Conservation (phyloP, 2,888 invertebrate species). For the Pterostichus niger region DNA sequence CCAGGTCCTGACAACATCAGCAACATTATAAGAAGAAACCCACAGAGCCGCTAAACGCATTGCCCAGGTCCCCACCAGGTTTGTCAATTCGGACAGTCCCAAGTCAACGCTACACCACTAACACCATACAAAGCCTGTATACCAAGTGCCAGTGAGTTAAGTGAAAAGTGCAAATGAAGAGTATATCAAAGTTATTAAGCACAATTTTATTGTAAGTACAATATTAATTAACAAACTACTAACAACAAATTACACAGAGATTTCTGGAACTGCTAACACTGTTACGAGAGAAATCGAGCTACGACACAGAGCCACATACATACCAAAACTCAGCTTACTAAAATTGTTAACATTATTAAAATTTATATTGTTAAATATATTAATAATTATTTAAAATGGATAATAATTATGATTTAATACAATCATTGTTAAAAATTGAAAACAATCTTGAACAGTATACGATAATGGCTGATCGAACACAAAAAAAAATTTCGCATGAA, state of each 20-base stretch:
- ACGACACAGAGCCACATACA: slow-evolving; percentile 7
- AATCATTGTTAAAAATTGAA: slow-evolving; percentile 1
- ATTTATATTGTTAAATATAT: not conserved
- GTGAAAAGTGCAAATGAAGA: not conserved
- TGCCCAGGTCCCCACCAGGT: not conserved
- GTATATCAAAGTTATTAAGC: not conserved
- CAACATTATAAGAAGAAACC: not conserved
- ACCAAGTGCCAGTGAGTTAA: slow-evolving; percentile 25
- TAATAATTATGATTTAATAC: not conserved
- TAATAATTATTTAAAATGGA: not conserved
- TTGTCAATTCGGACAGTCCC: not conserved
- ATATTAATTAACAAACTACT: not conserved
- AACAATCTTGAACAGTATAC: not conserved
- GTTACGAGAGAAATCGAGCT: not conserved
- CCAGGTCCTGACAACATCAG: too few species aligned
- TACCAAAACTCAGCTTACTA: not conserved
- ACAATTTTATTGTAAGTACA: too few species aligned
- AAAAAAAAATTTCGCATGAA: slow-evolving; percentile 21
- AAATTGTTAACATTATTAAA: not conserved
- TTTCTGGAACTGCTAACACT: slow-evolving; percentile 6
- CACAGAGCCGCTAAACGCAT: slow-evolving; percentile 26
- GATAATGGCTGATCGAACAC: not conserved
- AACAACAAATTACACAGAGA: slow-evolving; percentile 1
- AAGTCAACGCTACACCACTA: not conserved
- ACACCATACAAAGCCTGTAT: not conserved